A percentile compares a stretch with the other conserved stretches of the same genome.
Conservation (phyloP, 1,140 invertebrate species). For the Drosophila subobscura region DNA sequence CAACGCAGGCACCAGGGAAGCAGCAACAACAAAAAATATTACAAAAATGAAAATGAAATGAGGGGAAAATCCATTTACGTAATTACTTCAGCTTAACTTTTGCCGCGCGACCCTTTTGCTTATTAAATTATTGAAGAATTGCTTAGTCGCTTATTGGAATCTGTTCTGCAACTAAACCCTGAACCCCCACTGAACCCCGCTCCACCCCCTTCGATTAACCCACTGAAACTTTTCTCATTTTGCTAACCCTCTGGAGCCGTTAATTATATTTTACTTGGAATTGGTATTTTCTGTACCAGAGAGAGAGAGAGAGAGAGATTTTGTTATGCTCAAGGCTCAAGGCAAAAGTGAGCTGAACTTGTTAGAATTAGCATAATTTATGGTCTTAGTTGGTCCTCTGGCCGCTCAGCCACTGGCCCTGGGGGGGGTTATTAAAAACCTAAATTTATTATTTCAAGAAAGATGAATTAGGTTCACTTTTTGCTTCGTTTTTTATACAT, state of each 20-base stretch:
- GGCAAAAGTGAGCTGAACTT: slow-evolving; percentile 12
- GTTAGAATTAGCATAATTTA: slow-evolving; percentile 41
- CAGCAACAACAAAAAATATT: not conserved
- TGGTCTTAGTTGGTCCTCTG: slow-evolving; percentile 11
- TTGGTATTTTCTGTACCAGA: slow-evolving; percentile 9
- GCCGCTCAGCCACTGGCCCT: no score
- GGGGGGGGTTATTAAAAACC: not conserved
- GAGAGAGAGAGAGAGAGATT: not conserved
- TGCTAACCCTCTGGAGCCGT: slow-evolving; percentile 13
- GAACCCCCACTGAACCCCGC: slow-evolving; percentile 33
- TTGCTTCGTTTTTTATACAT: not conserved
- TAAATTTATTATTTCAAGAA: slow-evolving; percentile 8
- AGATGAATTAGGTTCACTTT: not conserved
- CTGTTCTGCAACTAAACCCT: slow-evolving; percentile 15
- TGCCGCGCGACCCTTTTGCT: slow-evolving; percentile 51
- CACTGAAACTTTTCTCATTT: slow-evolving; percentile 48
- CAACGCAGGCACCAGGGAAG: slow-evolving; percentile 34
- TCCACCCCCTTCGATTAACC: slow-evolving; percentile 34
- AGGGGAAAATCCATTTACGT: slow-evolving; percentile 77
- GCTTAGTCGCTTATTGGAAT: slow-evolving; percentile 71
- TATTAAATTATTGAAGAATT: slow-evolving; percentile 72
- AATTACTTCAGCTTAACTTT: slow-evolving; percentile 79
- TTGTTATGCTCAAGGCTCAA: not conserved
- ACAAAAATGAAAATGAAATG: slow-evolving; percentile 1
- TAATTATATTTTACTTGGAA: slow-evolving; percentile 36